phyloP scores from a whole-genome alignment of 2,797 vertebrate species.

The Uromys caudimaculatus region DNA sequence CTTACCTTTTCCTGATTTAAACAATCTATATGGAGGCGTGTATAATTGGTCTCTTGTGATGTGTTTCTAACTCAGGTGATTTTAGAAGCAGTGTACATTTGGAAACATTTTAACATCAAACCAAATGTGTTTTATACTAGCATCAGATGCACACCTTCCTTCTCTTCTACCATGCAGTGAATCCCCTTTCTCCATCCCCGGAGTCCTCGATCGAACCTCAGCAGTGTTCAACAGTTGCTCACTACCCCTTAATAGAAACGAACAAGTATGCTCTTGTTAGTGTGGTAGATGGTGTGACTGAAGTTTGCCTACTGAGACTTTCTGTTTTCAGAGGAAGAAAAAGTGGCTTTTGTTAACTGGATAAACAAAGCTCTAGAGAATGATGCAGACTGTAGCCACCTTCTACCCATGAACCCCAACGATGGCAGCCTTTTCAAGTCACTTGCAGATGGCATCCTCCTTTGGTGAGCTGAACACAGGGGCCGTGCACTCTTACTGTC shows the following conservation, averaged over 20 bases:
- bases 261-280: neutral
- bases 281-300: slow-evolving; percentile 5
- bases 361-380: slow-evolving; percentile 96
- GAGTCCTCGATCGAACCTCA: neutral
- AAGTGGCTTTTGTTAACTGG: slow-evolving; percentile 99
- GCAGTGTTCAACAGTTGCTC: neutral
- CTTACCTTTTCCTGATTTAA: neutral
- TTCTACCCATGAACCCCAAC: slow-evolving; percentile 94
- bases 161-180: neutral
- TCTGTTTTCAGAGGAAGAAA: slow-evolving; percentile 95
- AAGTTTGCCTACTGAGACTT: neutral
- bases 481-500: neutral
- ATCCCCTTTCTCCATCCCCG: neutral
- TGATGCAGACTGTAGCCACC: slow-evolving; percentile 94
- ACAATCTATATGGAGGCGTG: neutral
- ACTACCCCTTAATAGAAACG: neutral
- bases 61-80: slow-evolving; percentile 7
- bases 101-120: slow-evolving; percentile 45
- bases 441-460: slow-evolving; percentile 95
- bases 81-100: slow-evolving; percentile 21
- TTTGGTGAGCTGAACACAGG: slow-evolving; percentile 91
- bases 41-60: neutral
- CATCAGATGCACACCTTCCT: neutral
- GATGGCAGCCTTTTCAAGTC: slow-evolving; percentile 94
- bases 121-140: neutral